phyloP scores from a whole-genome alignment of 2,113 vertebrate species.

The Anoura caudifer region DNA sequence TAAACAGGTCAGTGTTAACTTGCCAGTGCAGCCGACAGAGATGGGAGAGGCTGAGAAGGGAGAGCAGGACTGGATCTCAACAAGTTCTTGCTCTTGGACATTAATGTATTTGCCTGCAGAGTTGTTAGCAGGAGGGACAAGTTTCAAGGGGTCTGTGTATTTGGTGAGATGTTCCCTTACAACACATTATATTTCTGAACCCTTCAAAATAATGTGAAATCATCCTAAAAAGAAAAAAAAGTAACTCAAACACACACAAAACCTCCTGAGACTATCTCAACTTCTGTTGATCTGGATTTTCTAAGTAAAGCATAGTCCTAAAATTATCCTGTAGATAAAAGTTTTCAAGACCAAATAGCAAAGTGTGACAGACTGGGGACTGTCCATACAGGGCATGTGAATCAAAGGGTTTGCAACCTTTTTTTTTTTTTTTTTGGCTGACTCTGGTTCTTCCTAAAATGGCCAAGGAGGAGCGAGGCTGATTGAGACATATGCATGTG shows the following conservation, averaged over 20 bases:
- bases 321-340: not conserved
- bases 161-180: not conserved
- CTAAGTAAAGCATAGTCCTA: not conserved
- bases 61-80: not conserved
- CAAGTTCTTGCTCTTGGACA: not conserved
- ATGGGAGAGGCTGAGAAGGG: not conserved
- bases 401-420: not conserved
- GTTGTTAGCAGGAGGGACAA: not conserved
- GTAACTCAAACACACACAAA: not conserved
- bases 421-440: not conserved
- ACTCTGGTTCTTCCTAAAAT: not conserved
- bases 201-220: not conserved
- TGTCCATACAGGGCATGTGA: not conserved
- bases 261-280: not conserved
- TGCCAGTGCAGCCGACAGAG: not conserved
- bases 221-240: not conserved
- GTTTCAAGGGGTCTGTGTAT: not conserved
- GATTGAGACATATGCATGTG: not conserved
- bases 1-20: not conserved
- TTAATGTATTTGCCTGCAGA: not conserved
- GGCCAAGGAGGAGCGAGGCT: not conserved
- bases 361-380: not conserved
- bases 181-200: not conserved
- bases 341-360: not conserved
- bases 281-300: not conserved